Evolutionary conservation across 2,888 invertebrate species (phyloP).

Genomic region (Polietes domitor): DNA sequence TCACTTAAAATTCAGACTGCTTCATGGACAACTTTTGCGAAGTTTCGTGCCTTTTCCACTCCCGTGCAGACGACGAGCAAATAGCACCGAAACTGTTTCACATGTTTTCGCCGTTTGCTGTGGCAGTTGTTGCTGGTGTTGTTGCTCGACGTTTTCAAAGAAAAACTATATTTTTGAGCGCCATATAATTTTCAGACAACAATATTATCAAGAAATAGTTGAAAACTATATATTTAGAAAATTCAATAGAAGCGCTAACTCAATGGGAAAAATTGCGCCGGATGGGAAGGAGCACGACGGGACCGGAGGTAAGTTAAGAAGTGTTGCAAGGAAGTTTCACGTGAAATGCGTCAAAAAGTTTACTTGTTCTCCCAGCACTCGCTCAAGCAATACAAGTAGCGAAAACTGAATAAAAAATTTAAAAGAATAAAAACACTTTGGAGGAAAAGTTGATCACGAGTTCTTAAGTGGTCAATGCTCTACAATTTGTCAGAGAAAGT

Average conservation of each 20-base stretch:
- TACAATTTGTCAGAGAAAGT: constrained; percentile 58
- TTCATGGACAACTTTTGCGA: constrained; percentile 20
- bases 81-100: neutral
- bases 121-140: neutral
- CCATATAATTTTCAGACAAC: constrained; percentile 56
- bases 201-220: constrained; percentile 49
- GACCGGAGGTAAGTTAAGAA: neutral
- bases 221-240: constrained; percentile 40
- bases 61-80: neutral
- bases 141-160: neutral
- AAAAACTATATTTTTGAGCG: constrained; percentile 50
- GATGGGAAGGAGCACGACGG: neutral
- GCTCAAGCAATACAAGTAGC: too few relatives aligned
- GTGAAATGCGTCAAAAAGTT: constrained; percentile 65
- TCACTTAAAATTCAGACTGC: constrained; percentile 33
- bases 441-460: constrained; percentile 29
- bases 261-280: neutral
- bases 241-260: constrained; percentile 46
- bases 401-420: constrained; percentile 9
- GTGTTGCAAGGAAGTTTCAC: constrained; percentile 47
- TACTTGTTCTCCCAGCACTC: neutral
- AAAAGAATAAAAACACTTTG: constrained; percentile 19
- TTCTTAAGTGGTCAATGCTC: constrained; percentile 63
- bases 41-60: constrained; percentile 8
- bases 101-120: neutral